These are phyloP conservation scores for Merops nubicus DNA, from an alignment of 2,113 vertebrate species.

Conservation along the genomic window DNA sequence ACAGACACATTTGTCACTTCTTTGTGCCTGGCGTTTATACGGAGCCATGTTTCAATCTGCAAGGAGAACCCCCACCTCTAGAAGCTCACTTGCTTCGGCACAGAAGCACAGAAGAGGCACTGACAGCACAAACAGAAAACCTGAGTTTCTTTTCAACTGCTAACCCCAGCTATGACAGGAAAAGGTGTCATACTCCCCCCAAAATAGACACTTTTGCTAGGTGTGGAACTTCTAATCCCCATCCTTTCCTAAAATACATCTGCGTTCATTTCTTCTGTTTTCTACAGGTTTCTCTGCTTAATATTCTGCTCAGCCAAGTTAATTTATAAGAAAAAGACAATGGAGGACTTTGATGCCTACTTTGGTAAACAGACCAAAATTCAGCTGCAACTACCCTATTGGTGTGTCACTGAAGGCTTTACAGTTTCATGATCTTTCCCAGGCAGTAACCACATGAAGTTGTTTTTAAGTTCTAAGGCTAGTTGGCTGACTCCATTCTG, in stretches of 20 bases:
- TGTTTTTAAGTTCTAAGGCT: background rate
- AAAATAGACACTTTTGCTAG: background rate
- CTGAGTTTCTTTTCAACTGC: background rate
- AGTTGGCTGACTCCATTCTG: accelerated
- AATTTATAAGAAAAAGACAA: background rate
- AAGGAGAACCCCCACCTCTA: background rate
- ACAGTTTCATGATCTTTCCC: too few species aligned
- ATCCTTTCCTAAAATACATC: accelerated
- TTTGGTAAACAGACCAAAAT: background rate
- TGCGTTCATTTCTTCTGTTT: background rate
- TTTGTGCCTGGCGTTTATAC: background rate
- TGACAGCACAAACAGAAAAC: background rate
- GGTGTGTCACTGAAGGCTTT: background rate
- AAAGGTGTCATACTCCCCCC: background rate
- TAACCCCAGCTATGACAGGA: background rate
- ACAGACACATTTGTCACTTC: background rate
- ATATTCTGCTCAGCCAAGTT: background rate
- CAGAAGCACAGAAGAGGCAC: background rate
- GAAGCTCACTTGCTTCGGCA: background rate
- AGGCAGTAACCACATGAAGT: background rate
- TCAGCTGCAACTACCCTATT: accelerated
- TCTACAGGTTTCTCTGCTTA: background rate
- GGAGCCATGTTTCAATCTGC: background rate
- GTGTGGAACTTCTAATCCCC: background rate
- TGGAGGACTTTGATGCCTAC: background rate